Evolutionary conservation across 2,797 vertebrate genomes (phyloP).

Genomic region (Lagocephalus sceleratus): DNA sequence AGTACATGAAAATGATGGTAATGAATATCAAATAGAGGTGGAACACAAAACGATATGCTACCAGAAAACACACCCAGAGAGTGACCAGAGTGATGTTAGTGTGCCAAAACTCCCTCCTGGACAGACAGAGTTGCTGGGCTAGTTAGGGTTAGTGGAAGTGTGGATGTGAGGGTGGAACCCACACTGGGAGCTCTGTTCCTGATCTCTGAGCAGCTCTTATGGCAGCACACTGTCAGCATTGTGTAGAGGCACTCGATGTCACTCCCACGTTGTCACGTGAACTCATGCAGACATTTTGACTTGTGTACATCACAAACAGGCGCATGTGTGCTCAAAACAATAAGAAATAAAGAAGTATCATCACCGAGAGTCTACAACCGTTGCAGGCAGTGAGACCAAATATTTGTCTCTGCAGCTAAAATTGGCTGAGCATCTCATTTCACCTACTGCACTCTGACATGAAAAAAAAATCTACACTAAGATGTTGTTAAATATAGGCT

Average conservation of each 20-base stretch:
- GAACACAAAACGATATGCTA: too few species aligned
- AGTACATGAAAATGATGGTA: too few species aligned
- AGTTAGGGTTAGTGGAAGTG: constrained; percentile 39
- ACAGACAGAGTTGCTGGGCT: constrained; percentile 20
- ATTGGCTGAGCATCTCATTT: constrained; percentile 21
- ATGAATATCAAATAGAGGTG: too few species aligned
- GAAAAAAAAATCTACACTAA: constrained; percentile 23
- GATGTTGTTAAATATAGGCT: constrained; percentile 48
- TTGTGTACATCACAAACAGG: constrained; percentile 4
- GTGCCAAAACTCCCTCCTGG: too few species aligned
- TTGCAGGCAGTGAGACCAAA: constrained; percentile 14
- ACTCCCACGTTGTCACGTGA: constrained; percentile 40
- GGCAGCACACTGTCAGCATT: constrained; percentile 55
- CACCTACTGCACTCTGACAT: constrained; percentile 43
- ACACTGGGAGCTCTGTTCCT: constrained; percentile 53
- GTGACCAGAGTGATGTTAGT: too few species aligned
- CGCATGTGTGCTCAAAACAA: constrained; percentile 6
- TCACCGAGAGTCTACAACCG: not conserved
- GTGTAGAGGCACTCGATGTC: constrained; percentile 38
- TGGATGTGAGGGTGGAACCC: constrained; percentile 36
- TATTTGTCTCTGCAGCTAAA: constrained; percentile 36
- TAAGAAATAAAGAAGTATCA: constrained; percentile 17
- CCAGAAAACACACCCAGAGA: too few species aligned
- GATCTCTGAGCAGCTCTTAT: constrained; percentile 38
- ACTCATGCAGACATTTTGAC: constrained; percentile 51